phyloP scores from a whole-genome alignment of 1,140 invertebrate species.

The Leptinotarsa texana region DNA sequence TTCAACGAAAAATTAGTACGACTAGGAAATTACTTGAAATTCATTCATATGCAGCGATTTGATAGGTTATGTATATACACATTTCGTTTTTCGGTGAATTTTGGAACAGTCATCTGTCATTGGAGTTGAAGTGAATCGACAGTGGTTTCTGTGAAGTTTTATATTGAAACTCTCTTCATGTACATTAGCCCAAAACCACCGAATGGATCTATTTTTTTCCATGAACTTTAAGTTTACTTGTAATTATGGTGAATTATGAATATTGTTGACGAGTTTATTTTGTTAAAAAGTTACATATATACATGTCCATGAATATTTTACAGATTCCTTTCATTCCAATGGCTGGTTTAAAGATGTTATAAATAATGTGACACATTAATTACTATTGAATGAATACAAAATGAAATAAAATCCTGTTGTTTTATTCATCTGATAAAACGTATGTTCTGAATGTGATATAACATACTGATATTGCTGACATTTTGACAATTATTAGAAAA shows the following conservation, averaged over 20 bases:
- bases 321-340: constrained; percentile 14
- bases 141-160: not conserved
- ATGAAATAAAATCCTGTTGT: not conserved
- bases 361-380: constrained; percentile 50
- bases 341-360: constrained; percentile 47
- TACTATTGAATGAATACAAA: constrained; percentile 45
- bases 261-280: too few species aligned
- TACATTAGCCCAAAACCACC: too few species aligned
- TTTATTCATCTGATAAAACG: not conserved
- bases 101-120: constrained; percentile 41
- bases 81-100: constrained; percentile 49
- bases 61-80: constrained; percentile 36
- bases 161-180: too few species aligned
- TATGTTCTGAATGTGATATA: too few species aligned
- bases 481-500: too few species aligned
- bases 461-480: too few species aligned
- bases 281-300: too few species aligned
- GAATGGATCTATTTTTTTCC: not conserved
- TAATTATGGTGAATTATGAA: too few species aligned
- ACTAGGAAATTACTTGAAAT: constrained; percentile 31
- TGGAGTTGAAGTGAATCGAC: constrained; percentile 6
- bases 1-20: constrained; percentile 51
- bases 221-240: not conserved
- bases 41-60: constrained; percentile 23
- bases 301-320: too few species aligned